A percentile compares a stretch with the other conserved stretches of the same genome.
Evolutionary conservation across 23 tunicate genomes (phyloP).

Genomic region (Ciona savignyi): DNA sequence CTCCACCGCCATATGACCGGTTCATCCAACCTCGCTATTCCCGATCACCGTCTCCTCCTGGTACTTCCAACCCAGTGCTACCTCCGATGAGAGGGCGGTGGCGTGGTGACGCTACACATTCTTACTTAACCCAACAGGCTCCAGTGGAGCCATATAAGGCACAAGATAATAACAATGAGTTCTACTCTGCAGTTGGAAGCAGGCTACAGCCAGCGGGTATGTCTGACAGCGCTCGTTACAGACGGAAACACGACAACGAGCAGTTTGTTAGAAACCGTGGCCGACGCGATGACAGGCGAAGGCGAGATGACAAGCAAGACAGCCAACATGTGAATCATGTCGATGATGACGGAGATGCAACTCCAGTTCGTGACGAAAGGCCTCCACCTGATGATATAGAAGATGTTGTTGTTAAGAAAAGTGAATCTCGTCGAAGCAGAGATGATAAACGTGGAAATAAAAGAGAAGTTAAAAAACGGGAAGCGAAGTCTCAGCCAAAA

Average conservation of each 20-base stretch:
- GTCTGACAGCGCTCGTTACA: neutral
- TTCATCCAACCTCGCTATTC: conserved; percentile 45
- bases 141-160: too few species aligned
- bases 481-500: neutral
- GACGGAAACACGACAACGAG: neutral
- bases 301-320: too few species aligned
- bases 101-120: neutral
- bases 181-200: neutral
- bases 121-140: neutral
- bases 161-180: neutral
- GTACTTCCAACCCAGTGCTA: conserved; percentile 13
- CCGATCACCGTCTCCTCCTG: conserved; percentile 57
- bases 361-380: conserved; percentile 87
- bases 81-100: neutral
- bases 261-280: neutral
- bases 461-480: neutral
- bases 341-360: conserved; percentile 65
- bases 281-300: neutral
- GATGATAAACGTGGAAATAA: neutral
- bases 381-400: conserved; percentile 50
- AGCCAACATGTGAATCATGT: neutral
- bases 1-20: conserved; percentile 81
- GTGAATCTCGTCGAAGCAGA: neutral
- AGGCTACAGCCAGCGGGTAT: neutral
- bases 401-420: neutral